These are phyloP conservation scores for Baryphthengus martii DNA, from an alignment of 2,113 vertebrate genomes.

Conservation along the genomic window DNA sequence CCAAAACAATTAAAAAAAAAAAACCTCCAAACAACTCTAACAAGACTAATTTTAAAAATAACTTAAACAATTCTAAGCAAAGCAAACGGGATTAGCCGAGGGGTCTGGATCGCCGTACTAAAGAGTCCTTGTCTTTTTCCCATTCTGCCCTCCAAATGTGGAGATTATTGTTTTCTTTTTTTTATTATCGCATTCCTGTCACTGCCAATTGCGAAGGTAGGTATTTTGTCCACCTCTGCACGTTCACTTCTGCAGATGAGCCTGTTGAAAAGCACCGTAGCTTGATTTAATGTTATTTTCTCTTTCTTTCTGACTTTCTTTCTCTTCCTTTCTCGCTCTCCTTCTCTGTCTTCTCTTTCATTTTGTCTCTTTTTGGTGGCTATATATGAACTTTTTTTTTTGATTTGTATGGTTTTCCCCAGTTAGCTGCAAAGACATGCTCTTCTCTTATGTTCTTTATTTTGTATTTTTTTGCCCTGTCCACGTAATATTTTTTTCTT, in stretches of 20 bases:
- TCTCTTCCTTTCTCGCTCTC: constrained; percentile 65
- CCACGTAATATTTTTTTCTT: constrained; percentile 22
- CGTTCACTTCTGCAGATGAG: constrained; percentile 97
- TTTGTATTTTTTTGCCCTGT: background rate
- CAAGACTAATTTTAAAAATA: background rate
- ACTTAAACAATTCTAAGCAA: constrained; percentile 60
- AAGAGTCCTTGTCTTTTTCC: constrained; percentile 94
- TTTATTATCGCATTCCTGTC: constrained; percentile 96
- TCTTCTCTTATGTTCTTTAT: constrained; percentile 62
- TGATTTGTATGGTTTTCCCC: constrained; percentile 78
- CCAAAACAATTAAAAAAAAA: background rate
- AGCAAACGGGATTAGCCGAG: constrained; percentile 75
- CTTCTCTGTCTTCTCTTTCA: constrained; percentile 69
- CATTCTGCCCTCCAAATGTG: constrained; percentile 89
- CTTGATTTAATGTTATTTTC: constrained; percentile 93
- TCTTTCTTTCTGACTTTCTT: constrained; percentile 68
- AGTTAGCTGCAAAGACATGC: constrained; percentile 84
- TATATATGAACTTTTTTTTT: constrained; percentile 52
- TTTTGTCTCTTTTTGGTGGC: constrained; percentile 76
- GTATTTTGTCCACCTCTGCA: constrained; percentile 93
- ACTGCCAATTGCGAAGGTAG: constrained; percentile 97
- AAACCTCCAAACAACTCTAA: background rate
- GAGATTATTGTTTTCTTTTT: constrained; percentile 96
- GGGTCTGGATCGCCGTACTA: constrained; percentile 90
- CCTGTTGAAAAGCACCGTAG: constrained; percentile 95